Conservation (phyloP, 2,113 vertebrate genomes). For the Tursiops truncatus region DNA sequence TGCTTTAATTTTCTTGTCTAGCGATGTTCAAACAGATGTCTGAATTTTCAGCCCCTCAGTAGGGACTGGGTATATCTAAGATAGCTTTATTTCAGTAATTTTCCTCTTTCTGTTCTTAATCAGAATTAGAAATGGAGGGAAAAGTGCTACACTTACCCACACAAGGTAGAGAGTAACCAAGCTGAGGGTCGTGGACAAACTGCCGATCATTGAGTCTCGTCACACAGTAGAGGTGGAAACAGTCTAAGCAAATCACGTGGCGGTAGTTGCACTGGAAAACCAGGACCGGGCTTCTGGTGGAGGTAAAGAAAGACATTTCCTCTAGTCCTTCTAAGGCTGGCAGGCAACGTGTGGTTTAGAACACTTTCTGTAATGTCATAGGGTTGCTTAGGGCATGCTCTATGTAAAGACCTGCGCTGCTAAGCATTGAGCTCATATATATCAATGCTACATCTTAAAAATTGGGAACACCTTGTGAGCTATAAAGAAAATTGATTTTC, state of each 20-base stretch:
- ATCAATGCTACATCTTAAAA: fast-evolving
- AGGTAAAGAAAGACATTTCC: neutral
- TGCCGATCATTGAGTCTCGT: constrained; percentile 91
- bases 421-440: fast-evolving
- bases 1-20: neutral
- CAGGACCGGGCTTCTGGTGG: constrained; percentile 89
- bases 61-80: neutral
- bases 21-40: neutral
- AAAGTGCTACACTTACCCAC: constrained; percentile 84
- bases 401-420: fast-evolving
- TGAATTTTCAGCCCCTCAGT: neutral
- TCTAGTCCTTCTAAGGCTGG: fast-evolving
- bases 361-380: fast-evolving
- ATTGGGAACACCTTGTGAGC: fast-evolving
- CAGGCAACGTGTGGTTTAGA: fast-evolving
- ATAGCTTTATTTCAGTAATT: neutral
- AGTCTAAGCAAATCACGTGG: constrained; percentile 95
- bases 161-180: constrained; percentile 94
- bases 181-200: constrained; percentile 85
- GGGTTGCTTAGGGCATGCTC: fast-evolving
- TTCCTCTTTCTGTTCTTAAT: neutral
- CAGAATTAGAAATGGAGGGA: neutral
- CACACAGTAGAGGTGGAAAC: constrained; percentile 92
- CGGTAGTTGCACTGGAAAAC: constrained; percentile 90
- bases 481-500: fast-evolving